Evolutionary conservation across 2,888 invertebrate genomes (phyloP).

Genomic region (Drosophila prostipennis): DNA sequence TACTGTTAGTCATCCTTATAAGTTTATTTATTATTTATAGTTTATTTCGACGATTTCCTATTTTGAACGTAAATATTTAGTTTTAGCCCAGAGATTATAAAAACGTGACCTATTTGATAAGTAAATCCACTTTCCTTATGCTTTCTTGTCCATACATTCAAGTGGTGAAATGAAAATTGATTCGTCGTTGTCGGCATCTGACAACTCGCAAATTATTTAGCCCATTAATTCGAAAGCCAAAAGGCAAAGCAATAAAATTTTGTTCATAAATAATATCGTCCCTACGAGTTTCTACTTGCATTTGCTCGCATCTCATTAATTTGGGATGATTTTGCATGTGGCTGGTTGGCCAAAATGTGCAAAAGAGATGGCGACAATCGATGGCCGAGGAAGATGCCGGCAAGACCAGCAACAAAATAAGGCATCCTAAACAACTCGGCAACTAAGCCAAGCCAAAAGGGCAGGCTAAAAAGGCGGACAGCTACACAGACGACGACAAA

Average conservation of each 20-base stretch:
- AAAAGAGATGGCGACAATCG: constrained; percentile 11
- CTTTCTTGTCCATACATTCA: background rate
- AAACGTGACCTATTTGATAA: background rate
- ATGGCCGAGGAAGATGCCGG: constrained; percentile 24
- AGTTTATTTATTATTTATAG: too few relatives aligned
- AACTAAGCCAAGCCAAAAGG: constrained; percentile 45
- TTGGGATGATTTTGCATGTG: constrained; percentile 42
- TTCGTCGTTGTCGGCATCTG: constrained; percentile 72
- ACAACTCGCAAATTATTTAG: constrained; percentile 79
- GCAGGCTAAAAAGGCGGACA: constrained; percentile 56
- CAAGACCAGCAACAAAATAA: constrained; percentile 16
- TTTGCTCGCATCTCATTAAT: constrained; percentile 44
- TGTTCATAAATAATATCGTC: constrained; percentile 46
- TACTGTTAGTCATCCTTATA: too few relatives aligned
- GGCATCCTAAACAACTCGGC: constrained; percentile 27
- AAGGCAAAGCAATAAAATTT: constrained; percentile 32
- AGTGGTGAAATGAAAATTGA: constrained; percentile 39
- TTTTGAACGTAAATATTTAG: too few relatives aligned
- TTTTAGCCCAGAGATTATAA: too few relatives aligned
- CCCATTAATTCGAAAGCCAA: constrained; percentile 77
- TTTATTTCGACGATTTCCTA: too few relatives aligned
- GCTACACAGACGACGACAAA: constrained; percentile 50
- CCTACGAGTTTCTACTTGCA: constrained; percentile 17
- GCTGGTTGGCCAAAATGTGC: constrained; percentile 9
- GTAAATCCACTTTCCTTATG: background rate